Evolutionary conservation across 2,888 invertebrate species (phyloP), one percentile per base, ranked within the genome.

Genomic region (Steinernema scapterisci): DNA sequence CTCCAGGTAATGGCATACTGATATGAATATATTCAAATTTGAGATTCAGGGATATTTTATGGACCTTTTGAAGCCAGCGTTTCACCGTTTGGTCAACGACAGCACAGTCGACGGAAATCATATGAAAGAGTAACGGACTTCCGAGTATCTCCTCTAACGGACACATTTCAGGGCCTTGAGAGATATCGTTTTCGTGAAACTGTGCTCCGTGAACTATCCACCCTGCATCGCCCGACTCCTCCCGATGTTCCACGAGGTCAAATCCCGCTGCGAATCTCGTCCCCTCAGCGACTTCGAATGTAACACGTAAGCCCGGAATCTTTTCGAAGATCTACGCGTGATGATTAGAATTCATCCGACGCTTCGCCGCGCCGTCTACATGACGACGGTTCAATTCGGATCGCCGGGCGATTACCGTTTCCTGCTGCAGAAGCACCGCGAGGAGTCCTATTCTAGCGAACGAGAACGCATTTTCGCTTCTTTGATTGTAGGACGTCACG

Each of bases 31-130:
- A 16, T 48, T 2, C 2, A 48, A 48, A 3, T 6, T 9, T 25
- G 3, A 7, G 7, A 16, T 63, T 27, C 31, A 63, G 63, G 63
- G 63, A 9, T 63, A 63, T 19, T 63, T 63, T 16, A 63, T 63
- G 63, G 63, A 63, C 31, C 63, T 63, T 31, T 16, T 63, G 31
- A 63, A 63, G 38, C 63, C 63, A 16, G 63, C 63, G 31, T 63
- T 63, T 31, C 63, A 63, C 63, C 63, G 63, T 31, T 31, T 63
- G 1, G 16, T 63, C 31, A 63, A 63, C 63, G 63, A 63, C 31
- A 63, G 63, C 63, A 38, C 63, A 6, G 63, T 63, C 27, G 63
- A 63, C 63, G 63, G 63, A n/a, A 63, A 63, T 25, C 63, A 63
- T 31, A 63, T 63, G 63, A 63, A 63, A 63, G 63, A 63, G 63